A percentile compares a stretch with the other conserved stretches of the same genome.
phyloP scores from a whole-genome alignment of 2,113 vertebrate genomes.

The Ranitomeya imitator region DNA sequence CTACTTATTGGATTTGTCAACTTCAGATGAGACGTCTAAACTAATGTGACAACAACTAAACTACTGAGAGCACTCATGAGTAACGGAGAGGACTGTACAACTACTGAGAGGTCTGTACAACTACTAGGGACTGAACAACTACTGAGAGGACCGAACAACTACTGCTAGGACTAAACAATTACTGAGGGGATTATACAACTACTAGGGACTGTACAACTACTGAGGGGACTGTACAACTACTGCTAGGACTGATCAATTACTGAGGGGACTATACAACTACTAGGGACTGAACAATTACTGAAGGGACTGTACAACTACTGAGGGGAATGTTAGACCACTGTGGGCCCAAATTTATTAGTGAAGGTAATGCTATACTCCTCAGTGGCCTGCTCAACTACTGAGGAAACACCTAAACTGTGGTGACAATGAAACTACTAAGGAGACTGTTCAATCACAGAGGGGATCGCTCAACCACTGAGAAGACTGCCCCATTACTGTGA shows the following conservation, averaged over 20 bases:
- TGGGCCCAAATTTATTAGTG: not conserved
- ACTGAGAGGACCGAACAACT: not conserved
- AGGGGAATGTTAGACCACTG: too few species aligned
- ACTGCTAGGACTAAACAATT: not conserved
- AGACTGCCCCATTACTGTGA: not conserved
- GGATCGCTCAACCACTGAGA: not conserved
- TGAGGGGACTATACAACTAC: not conserved
- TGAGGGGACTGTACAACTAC: not conserved
- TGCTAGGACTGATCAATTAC: not conserved
- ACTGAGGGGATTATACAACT: not conserved
- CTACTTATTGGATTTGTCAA: not conserved
- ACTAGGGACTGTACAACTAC: not conserved
- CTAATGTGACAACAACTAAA: not conserved
- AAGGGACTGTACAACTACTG: too few species aligned
- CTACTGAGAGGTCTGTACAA: too few species aligned
- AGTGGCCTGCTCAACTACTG: not conserved
- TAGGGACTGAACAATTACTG: too few species aligned
- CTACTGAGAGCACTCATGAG: not conserved
- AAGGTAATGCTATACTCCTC: not conserved
- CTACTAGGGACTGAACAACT: too few species aligned
- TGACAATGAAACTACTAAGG: not conserved
- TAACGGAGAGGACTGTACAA: not conserved
- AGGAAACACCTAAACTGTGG: not conserved
- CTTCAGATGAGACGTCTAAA: not conserved
- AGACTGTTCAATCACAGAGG: not conserved